A percentile compares a stretch with the other conserved stretches of the same genome.
phyloP scores from a whole-genome alignment of 1,140 invertebrate genomes.

The Neuroterus valhalla region DNA sequence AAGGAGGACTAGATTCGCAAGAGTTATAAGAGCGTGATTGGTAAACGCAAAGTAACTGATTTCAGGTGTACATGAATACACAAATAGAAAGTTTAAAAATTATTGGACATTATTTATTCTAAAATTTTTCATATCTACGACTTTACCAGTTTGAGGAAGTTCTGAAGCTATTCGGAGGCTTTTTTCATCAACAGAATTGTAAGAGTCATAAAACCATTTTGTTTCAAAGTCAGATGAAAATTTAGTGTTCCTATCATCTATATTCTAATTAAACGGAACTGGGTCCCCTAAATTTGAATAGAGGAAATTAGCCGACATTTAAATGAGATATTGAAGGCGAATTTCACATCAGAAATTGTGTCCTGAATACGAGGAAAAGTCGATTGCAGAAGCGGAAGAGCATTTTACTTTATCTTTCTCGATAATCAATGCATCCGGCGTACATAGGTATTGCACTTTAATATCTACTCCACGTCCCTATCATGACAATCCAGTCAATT shows the following conservation, averaged over 20 bases:
- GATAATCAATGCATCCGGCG: conserved; percentile 1
- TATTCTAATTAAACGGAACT: not conserved
- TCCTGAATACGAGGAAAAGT: not conserved
- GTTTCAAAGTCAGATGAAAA: too few relatives aligned
- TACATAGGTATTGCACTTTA: not conserved
- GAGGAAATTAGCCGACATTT: not conserved
- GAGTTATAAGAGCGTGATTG: too few relatives aligned
- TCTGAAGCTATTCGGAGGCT: too few relatives aligned
- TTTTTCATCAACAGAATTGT: too few relatives aligned
- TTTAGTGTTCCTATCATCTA: not conserved
- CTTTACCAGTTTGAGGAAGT: too few relatives aligned
- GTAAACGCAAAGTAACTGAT: too few relatives aligned
- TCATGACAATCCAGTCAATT: conserved; percentile 3
- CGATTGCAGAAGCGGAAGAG: not conserved
- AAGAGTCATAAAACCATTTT: too few relatives aligned
- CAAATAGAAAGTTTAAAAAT: too few relatives aligned
- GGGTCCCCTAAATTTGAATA: not conserved
- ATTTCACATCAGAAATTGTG: not conserved
- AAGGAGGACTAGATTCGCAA: too few relatives aligned
- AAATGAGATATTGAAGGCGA: not conserved
- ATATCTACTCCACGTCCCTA: not conserved
- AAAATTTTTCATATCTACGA: too few relatives aligned
- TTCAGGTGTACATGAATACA: too few relatives aligned
- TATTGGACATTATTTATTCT: too few relatives aligned
- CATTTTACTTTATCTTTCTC: not conserved